Conservation (phyloP, 2,113 vertebrate genomes). For the Budorcas taxicolor region DNA sequence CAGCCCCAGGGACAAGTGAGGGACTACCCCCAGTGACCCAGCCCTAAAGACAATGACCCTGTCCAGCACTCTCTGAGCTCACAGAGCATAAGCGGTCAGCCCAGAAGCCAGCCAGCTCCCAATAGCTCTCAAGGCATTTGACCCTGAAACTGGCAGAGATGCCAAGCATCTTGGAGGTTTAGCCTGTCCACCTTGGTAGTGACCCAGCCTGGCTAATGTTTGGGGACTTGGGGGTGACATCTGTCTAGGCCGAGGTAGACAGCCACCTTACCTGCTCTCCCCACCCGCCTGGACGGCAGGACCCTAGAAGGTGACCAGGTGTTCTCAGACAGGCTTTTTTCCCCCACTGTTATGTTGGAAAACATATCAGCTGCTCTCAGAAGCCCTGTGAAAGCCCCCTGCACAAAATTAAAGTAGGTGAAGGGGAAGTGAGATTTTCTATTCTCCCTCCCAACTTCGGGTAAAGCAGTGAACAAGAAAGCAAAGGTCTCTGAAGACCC, state of each 20-base stretch:
- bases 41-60: no score
- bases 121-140: not conserved
- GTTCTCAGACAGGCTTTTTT: not conserved
- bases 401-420: not conserved
- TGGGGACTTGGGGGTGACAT: not conserved
- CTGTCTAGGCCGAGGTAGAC: rapidly evolving
- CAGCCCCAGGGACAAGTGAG: no score
- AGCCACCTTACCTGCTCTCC: not conserved
- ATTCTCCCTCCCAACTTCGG: not conserved
- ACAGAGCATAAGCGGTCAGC: no score
- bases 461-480: not conserved
- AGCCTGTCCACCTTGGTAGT: not conserved
- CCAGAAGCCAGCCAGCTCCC: not conserved
- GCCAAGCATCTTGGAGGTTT: not conserved
- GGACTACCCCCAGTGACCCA: no score
- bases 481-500: not conserved
- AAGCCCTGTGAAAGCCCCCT: no score
- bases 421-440: not conserved
- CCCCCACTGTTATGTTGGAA: not conserved
- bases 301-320: no score
- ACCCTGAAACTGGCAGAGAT: not conserved
- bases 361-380: rapidly evolving
- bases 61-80: no score
- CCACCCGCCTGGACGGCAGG: rapidly evolving
- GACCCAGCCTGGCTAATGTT: no score